phyloP scores from a whole-genome alignment of 2,888 invertebrate species.

The Lasioglossum lativentre region DNA sequence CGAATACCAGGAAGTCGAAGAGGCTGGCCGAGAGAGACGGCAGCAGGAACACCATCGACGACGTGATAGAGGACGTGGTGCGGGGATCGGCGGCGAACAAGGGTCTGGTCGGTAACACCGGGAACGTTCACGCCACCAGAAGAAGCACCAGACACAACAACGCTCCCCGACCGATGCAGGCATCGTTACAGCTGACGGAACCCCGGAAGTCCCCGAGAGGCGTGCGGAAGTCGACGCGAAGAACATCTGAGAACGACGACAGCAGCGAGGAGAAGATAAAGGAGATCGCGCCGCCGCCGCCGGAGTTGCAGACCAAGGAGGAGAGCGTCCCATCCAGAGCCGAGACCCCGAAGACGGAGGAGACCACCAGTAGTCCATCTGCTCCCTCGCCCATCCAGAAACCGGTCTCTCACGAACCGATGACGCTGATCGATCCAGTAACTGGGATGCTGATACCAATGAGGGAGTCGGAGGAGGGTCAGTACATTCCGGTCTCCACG shows the following conservation, averaged over 20 bases:
- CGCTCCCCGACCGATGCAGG: constrained; percentile 79
- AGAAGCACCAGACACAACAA: constrained; percentile 87
- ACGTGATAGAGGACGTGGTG: constrained; percentile 95
- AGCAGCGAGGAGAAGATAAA: constrained; percentile 87
- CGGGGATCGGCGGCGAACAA: constrained; percentile 87
- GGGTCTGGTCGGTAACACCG: constrained; percentile 75
- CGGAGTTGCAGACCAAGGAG: constrained; percentile 63
- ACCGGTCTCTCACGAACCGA: constrained; percentile 85
- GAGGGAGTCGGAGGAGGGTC: constrained; percentile 90
- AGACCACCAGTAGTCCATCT: constrained; percentile 60
- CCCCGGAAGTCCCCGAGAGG: constrained; percentile 88
- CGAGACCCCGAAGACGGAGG: constrained; percentile 72
- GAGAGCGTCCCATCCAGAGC: constrained; percentile 56
- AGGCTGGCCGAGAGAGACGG: constrained; percentile 92
- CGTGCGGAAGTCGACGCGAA: constrained; percentile 87
- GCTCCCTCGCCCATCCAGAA: constrained; percentile 69
- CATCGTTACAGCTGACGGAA: constrained; percentile 74
- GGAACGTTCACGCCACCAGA: constrained; percentile 84
- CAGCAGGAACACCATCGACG: constrained; percentile 92
- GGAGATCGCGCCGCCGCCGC: constrained; percentile 53
- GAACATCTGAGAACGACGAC: constrained; percentile 88
- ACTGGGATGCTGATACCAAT: constrained; percentile 90
- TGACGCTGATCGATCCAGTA: constrained; percentile 90
- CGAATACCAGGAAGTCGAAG: constrained; percentile 92
- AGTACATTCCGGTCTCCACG: constrained; percentile 87